Conservation (phyloP, 2,113 vertebrate genomes). For the Misgurnus anguillicaudatus region DNA sequence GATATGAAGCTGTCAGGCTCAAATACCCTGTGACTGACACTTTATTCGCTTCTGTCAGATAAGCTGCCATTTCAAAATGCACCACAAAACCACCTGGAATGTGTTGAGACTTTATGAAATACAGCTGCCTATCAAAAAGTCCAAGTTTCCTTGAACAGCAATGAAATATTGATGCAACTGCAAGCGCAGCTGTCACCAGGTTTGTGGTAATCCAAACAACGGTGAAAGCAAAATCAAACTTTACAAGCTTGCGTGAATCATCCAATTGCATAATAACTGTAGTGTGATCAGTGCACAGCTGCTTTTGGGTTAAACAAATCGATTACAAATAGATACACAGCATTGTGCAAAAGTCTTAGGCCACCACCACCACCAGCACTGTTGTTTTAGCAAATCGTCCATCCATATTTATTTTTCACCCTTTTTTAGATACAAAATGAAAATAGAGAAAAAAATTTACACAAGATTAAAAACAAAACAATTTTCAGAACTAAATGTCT, state of each 20-base stretch:
- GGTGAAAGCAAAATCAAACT: neutral
- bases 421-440: too few species aligned
- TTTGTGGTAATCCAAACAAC: conserved; percentile 3
- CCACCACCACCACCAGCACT: too few species aligned
- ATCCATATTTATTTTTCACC: too few species aligned
- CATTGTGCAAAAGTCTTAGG: too few species aligned
- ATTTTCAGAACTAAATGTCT: too few species aligned
- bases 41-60: conserved; percentile 7
- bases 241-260: neutral
- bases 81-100: conserved; percentile 11
- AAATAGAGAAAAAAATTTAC: too few species aligned
- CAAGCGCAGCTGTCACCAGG: neutral
- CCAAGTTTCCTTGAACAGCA: neutral
- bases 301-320: too few species aligned
- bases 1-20: neutral
- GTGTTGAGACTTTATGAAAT: conserved; percentile 9
- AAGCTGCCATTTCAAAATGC: conserved; percentile 24
- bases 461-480: too few species aligned
- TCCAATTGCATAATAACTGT: neutral
- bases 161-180: conserved; percentile 4
- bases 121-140: neutral
- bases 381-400: too few species aligned
- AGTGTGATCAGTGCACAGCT: too few species aligned
- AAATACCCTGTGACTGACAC: conserved; percentile 19
- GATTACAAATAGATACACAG: too few species aligned